Evolutionary conservation across 2,797 vertebrate genomes (phyloP).

Genomic region (Melanotaenia trifasciata): DNA sequence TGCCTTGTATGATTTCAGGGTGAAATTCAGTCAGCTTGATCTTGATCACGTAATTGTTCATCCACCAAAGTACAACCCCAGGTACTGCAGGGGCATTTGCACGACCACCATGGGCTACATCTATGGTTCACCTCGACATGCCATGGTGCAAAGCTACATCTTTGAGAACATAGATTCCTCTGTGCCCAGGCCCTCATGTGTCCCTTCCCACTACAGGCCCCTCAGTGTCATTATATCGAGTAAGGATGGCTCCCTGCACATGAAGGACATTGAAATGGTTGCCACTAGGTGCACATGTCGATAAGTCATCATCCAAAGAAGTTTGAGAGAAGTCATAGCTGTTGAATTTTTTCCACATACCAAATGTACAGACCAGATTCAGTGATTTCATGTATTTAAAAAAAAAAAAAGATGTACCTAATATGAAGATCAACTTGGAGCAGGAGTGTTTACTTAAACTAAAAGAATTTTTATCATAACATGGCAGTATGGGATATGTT

Average conservation of each 20-base stretch:
- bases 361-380: slow-evolving; percentile 54
- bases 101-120: slow-evolving; percentile 87
- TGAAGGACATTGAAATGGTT: slow-evolving; percentile 97
- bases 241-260: slow-evolving; percentile 91
- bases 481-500: slow-evolving; percentile 50
- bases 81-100: slow-evolving; percentile 93
- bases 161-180: slow-evolving; percentile 91
- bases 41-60: slow-evolving; percentile 96
- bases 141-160: slow-evolving; percentile 95
- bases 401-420: slow-evolving; percentile 44
- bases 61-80: slow-evolving; percentile 92
- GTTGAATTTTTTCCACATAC: slow-evolving; percentile 38
- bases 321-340: not conserved
- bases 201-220: slow-evolving; percentile 92
- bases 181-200: slow-evolving; percentile 90
- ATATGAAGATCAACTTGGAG: slow-evolving; percentile 66
- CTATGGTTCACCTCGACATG: slow-evolving; percentile 93
- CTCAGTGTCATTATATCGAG: slow-evolving; percentile 93
- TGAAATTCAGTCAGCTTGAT: slow-evolving; percentile 92
- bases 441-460: slow-evolving; percentile 73
- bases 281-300: slow-evolving; percentile 95
- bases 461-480: slow-evolving; percentile 71
- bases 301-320: slow-evolving; percentile 54
- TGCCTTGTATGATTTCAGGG: slow-evolving; percentile 89
- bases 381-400: slow-evolving; percentile 65